These are phyloP conservation scores for Cryptoleucopteryx plumbea DNA, from an alignment of 2,113 vertebrate genomes.

Conservation along the genomic window DNA sequence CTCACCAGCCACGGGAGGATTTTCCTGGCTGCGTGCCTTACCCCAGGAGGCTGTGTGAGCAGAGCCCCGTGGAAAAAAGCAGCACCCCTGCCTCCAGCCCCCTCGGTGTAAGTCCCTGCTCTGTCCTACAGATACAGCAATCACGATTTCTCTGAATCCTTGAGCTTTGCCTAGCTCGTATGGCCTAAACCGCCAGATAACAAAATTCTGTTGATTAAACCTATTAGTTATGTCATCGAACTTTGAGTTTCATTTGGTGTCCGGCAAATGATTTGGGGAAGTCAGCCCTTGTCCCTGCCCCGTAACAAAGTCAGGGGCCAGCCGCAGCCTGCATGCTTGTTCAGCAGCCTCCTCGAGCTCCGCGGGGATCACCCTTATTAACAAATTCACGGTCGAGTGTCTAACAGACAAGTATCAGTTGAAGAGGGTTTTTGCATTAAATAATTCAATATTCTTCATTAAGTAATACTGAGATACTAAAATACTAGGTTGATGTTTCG, in stretches of 20 bases:
- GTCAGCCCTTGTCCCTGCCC: neutral
- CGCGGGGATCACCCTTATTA: neutral
- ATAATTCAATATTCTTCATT: neutral
- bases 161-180: neutral
- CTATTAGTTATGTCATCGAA: neutral
- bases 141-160: neutral
- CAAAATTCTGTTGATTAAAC: neutral
- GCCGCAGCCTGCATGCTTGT: neutral
- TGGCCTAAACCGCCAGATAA: accelerated
- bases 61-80: neutral
- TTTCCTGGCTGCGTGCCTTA: neutral
- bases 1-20: neutral
- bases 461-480: neutral
- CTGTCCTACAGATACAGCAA: neutral
- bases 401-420: neutral
- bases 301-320: neutral
- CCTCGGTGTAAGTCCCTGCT: neutral
- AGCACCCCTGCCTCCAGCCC: neutral
- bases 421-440: neutral
- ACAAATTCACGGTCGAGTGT: neutral
- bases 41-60: neutral
- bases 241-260: neutral
- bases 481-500: neutral
- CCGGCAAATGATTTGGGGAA: neutral
- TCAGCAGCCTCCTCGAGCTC: neutral